Evolutionary conservation across 2,113 vertebrate genomes (phyloP), one percentile per base, ranked within the genome.

Genomic region (Forbesichthys papilliferus): DNA sequence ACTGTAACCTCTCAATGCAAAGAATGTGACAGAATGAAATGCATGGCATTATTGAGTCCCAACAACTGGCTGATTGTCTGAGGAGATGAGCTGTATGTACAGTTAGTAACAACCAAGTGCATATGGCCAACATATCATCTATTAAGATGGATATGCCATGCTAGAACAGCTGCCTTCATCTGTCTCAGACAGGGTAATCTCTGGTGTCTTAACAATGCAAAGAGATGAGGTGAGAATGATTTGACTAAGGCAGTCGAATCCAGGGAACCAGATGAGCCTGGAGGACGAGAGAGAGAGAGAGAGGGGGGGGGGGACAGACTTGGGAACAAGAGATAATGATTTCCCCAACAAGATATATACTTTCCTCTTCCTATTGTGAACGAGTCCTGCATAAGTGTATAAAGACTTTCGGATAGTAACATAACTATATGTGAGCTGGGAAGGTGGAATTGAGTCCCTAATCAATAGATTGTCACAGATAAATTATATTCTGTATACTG

Each of bases 91-190:
- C 59, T 59, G 34, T 53, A 14, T 53, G 18, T 52, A 48, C 61
- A 8, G 18, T n/a, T 36, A 42, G 36, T 42, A 42, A 42, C 4
- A 42, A 8, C 36, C 36, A 42, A 42, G 36, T 42, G 36, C 36
- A 61, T 6, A 48, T 71, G 33, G 14, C 10, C 27, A 11, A 27
- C 10, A 33, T 58, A 11, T 33, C 1, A 58, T 9, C 61, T 59
- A 63, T 27, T 27, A 27, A 27, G 27, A 27, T 2, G 27, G 27
- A 2, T 27, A 1, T 46, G 8, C 73, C 71, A 55, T 59, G 66
- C 57, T 75, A 58, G 68, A 13, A n/a, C 73, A 77, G 80, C 12
- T 79, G 73, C 54, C 57, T 54, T 55, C 33, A 9, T 74, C 0
- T 54, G 1, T 48, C 27, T 79, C 36, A 54, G 4, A 62, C 51